Percentiles rank a stretch among this genome's conserved stretches.
Evolutionary conservation across 2,888 invertebrate genomes (phyloP).

Genomic region (Archips xylosteana): DNA sequence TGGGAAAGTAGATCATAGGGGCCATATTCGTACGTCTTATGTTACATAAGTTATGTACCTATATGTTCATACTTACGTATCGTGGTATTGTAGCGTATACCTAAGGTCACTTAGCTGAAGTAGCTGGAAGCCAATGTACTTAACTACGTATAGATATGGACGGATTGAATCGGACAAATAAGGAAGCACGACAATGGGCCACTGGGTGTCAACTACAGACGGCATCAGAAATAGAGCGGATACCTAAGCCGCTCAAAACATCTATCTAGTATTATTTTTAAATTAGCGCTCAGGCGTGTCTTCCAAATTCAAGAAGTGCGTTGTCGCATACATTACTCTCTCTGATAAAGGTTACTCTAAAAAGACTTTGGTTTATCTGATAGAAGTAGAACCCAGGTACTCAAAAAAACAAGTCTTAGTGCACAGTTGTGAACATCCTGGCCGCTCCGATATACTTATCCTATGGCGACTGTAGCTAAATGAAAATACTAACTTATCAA

Average conservation of each 20-base stretch:
- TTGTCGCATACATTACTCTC: too few relatives aligned
- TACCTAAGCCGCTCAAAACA: neutral
- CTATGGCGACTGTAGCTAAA: neutral
- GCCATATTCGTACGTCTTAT: neutral
- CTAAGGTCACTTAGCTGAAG: neutral
- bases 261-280: neutral
- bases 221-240: conserved; percentile 1
- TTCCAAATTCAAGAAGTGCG: neutral
- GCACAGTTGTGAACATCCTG: too few relatives aligned
- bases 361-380: too few relatives aligned
- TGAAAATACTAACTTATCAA: conserved; percentile 88
- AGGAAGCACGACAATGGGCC: conserved; percentile 19
- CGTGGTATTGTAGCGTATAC: neutral
- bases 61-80: too few relatives aligned
- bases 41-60: too few relatives aligned
- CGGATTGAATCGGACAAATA: conserved; percentile 11
- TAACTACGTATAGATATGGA: neutral
- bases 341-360: too few relatives aligned
- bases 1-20: neutral
- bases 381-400: too few relatives aligned
- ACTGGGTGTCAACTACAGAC: neutral
- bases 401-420: too few relatives aligned
- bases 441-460: neutral
- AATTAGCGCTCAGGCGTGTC: neutral
- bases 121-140: neutral